These are phyloP conservation scores for Cheilosia pagana DNA, from an alignment of 2,888 invertebrate species.

Conservation along the genomic window DNA sequence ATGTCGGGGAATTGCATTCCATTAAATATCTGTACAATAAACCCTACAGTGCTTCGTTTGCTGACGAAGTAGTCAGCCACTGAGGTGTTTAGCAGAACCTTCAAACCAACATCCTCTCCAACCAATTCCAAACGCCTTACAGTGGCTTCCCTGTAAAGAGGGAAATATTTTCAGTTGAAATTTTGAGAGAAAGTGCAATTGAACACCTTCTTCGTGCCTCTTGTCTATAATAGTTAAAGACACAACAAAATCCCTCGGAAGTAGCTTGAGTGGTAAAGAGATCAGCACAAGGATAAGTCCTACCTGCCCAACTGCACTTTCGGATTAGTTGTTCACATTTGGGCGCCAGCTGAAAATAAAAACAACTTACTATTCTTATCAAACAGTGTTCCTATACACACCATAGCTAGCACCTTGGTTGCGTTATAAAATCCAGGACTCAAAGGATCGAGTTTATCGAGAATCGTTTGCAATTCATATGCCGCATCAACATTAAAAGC, in stretches of 20 bases:
- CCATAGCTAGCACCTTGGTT: constrained; percentile 30
- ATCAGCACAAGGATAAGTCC: constrained; percentile 74
- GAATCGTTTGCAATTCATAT: constrained; percentile 65
- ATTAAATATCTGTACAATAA: constrained; percentile 77
- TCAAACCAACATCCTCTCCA: constrained; percentile 75
- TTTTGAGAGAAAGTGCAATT: neutral
- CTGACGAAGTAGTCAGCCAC: constrained; percentile 77
- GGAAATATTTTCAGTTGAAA: neutral
- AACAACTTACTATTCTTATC: neutral
- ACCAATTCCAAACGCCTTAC: constrained; percentile 44
- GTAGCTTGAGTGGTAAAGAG: constrained; percentile 76
- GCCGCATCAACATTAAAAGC: constrained; percentile 74
- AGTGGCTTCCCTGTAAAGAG: neutral
- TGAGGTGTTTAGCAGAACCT: constrained; percentile 78
- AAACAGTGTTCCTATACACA: neutral
- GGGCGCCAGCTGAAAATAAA: constrained; percentile 76
- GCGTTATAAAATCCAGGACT: constrained; percentile 25
- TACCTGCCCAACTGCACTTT: constrained; percentile 76
- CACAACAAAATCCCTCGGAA: constrained; percentile 78
- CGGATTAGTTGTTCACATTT: constrained; percentile 78
- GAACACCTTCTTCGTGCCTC: constrained; percentile 20
- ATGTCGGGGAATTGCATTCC: constrained; percentile 76
- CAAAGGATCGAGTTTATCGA: constrained; percentile 42
- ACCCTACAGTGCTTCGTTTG: constrained; percentile 74
- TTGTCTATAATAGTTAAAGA: constrained; percentile 76